These are phyloP conservation scores for Nomia melanderi DNA, from an alignment of 1,140 invertebrate species.

Conservation along the genomic window DNA sequence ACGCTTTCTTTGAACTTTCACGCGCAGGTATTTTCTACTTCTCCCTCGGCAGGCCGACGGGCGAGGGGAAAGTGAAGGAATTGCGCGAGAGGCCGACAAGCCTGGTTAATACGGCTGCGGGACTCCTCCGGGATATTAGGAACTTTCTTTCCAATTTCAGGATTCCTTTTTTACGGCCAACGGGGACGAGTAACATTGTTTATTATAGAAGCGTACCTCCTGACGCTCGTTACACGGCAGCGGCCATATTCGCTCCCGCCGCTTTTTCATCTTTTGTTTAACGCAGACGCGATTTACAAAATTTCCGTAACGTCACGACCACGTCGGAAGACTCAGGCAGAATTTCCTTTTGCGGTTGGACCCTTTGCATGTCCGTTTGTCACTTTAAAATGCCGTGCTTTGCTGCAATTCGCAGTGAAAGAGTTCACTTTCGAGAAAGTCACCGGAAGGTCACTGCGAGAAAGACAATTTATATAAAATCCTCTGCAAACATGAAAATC, in stretches of 20 bases:
- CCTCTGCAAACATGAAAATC: too few relatives aligned
- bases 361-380: too few relatives aligned
- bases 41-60: neutral
- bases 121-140: conserved; percentile 32
- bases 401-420: too few relatives aligned
- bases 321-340: too few relatives aligned
- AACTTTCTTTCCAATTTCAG: conserved; percentile 50
- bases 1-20: conserved; percentile 32
- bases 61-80: neutral
- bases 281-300: neutral
- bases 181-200: conserved; percentile 19
- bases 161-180: conserved; percentile 32
- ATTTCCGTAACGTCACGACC: neutral
- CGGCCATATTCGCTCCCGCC: neutral
- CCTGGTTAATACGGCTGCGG: conserved; percentile 26
- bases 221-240: neutral
- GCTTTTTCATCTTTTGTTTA: neutral
- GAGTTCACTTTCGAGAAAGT: too few relatives aligned
- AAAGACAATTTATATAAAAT: too few relatives aligned
- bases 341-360: too few relatives aligned
- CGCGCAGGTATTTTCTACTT: conserved; percentile 41
- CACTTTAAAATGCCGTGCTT: too few relatives aligned
- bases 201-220: neutral
- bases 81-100: conserved; percentile 30
- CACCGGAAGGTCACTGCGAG: too few relatives aligned